These are phyloP conservation scores for Acanthosoma haemorrhoidale DNA, from an alignment of 2,888 invertebrate genomes.

Conservation along the genomic window DNA sequence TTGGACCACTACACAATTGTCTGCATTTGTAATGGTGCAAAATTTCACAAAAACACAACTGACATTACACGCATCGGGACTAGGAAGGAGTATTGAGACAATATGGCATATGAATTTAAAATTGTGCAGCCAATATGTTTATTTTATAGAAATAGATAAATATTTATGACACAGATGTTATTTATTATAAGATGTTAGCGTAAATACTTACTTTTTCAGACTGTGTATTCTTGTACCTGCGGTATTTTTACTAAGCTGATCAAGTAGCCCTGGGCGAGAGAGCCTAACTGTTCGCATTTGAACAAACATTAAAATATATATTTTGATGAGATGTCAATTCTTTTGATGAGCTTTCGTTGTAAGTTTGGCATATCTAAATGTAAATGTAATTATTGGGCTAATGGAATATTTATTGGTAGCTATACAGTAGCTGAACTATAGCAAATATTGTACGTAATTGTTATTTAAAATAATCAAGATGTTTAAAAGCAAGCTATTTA, in stretches of 20 bases:
- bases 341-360: conserved; percentile 10
- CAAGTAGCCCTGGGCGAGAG: too few species aligned
- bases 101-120: not conserved
- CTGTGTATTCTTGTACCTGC: not conserved
- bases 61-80: not conserved
- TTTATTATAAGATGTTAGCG: not conserved
- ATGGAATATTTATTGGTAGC: not conserved
- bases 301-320: not conserved
- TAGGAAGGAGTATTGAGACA: not conserved
- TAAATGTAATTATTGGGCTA: not conserved
- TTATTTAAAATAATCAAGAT: too few species aligned
- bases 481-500: too few species aligned
- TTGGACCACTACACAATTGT: conserved; percentile 9
- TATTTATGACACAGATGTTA: not conserved
- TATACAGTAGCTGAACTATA: too few species aligned
- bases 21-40: not conserved
- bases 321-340: conserved; percentile 1
- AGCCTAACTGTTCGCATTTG: too few species aligned
- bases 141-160: not conserved
- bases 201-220: conserved; percentile 12
- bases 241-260: conserved; percentile 2
- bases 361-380: conserved; percentile 7
- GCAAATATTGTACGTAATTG: too few species aligned
- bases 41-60: not conserved
- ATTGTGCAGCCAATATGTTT: not conserved